These are phyloP conservation scores for Orchesella cincta DNA, from an alignment of 1,140 invertebrate genomes.

Conservation along the genomic window DNA sequence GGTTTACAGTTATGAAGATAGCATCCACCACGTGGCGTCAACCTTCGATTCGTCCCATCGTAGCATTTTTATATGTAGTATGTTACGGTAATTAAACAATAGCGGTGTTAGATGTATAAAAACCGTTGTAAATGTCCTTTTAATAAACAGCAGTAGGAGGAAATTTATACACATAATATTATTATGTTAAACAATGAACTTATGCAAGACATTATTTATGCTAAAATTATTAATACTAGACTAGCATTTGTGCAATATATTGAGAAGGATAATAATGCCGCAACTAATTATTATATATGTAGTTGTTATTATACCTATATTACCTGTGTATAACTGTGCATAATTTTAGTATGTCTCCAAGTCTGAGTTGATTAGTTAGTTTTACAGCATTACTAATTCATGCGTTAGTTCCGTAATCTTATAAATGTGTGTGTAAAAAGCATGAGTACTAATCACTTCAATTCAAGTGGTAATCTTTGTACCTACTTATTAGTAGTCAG, in stretches of 20 bases:
- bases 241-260: conserved; percentile 13
- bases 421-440: conserved; percentile 4
- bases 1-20: conserved; percentile 11
- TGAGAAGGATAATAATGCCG: neutral
- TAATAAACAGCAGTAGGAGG: neutral
- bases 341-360: neutral
- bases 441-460: conserved; percentile 27
- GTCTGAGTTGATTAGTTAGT: conserved; percentile 18
- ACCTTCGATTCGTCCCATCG: neutral
- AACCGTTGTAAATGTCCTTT: conserved; percentile 25
- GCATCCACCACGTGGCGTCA: neutral
- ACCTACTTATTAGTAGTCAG: conserved; percentile 25
- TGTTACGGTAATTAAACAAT: too few species aligned
- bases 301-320: neutral
- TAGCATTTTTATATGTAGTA: neutral
- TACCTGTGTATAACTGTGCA: neutral
- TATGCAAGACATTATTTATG: conserved; percentile 29
- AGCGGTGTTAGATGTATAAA: conserved; percentile 8
- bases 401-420: neutral
- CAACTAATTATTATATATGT: neutral
- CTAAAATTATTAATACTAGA: neutral
- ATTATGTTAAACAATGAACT: conserved; percentile 3
- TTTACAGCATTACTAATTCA: conserved; percentile 1
- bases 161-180: conserved; percentile 27
- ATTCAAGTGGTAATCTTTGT: conserved; percentile 21